phyloP scores from a whole-genome alignment of 1,140 invertebrate species.

The Papilio aristodemus region DNA sequence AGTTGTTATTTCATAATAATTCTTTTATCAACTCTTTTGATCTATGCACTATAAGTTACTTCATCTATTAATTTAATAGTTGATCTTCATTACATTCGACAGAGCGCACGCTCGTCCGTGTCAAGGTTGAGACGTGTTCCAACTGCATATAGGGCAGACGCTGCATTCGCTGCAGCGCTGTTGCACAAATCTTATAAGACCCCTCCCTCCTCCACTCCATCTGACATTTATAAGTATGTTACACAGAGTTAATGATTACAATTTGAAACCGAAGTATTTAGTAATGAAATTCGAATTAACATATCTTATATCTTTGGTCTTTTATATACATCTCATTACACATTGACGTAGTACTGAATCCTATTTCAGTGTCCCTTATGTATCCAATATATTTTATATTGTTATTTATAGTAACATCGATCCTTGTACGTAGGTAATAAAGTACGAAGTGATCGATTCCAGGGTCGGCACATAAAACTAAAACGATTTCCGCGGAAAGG shows the following conservation, averaged over 20 bases:
- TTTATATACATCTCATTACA: no score
- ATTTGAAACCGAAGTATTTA: no score
- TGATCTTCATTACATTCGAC: not conserved
- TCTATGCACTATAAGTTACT: not conserved
- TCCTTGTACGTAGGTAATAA: slow-evolving; percentile 21
- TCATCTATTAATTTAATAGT: not conserved
- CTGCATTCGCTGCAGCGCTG: not conserved
- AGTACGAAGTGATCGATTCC: slow-evolving; percentile 43
- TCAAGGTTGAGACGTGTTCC: slow-evolving; percentile 14
- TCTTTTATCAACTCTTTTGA: not conserved
- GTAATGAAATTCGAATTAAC: no score
- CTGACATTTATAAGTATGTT: not conserved
- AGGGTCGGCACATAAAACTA: slow-evolving; percentile 47
- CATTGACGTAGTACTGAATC: not conserved
- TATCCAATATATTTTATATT: no score
- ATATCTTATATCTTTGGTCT: no score
- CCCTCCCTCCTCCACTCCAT: not conserved
- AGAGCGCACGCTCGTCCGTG: not conserved
- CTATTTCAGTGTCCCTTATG: not conserved
- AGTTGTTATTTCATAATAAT: no score
- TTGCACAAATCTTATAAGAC: slow-evolving; percentile 10
- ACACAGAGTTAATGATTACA: no score
- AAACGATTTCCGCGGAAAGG: slow-evolving; percentile 44
- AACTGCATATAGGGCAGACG: slow-evolving; percentile 8
- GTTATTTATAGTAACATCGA: slow-evolving; percentile 7